These are phyloP conservation scores for Phrynosoma platyrhinos DNA, from an alignment of 2,113 vertebrate species.

Conservation along the genomic window DNA sequence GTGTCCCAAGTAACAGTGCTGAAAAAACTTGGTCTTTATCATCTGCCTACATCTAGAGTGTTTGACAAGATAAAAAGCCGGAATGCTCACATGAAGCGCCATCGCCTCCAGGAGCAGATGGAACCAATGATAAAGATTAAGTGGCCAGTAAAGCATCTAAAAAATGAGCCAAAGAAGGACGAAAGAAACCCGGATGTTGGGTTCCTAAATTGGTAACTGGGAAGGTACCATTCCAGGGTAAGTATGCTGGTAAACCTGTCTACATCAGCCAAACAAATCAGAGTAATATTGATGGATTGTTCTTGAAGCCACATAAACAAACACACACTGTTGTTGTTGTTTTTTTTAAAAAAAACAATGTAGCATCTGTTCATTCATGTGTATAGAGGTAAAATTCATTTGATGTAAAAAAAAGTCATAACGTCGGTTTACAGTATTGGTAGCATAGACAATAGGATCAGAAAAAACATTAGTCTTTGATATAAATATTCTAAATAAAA, in stretches of 20 bases:
- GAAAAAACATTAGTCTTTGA: not conserved
- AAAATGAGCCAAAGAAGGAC: constrained; percentile 52
- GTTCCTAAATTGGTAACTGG: constrained; percentile 66
- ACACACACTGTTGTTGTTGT: no score
- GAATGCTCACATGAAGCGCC: constrained; percentile 79
- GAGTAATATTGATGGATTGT: no score
- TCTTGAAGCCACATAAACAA: no score
- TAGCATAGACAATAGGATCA: no score
- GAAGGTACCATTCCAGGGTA: not conserved
- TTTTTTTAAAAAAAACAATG: no score
- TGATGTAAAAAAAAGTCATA: not conserved
- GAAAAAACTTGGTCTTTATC: not conserved
- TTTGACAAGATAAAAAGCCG: constrained; percentile 79
- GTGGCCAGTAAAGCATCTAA: constrained; percentile 53
- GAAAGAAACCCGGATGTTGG: constrained; percentile 36
- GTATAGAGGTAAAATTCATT: not conserved
- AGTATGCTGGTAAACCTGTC: not conserved
- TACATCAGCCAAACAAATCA: no score
- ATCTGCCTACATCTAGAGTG: constrained; percentile 55
- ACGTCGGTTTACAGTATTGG: not conserved
- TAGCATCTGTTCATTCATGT: not conserved
- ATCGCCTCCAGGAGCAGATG: constrained; percentile 72
- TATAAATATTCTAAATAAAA: not conserved
- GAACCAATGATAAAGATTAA: constrained; percentile 50
- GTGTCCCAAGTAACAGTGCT: not conserved